Percentiles rank a stretch among this genome's conserved stretches.
These are phyloP conservation scores for Drosophila chauvacae DNA, from an alignment of 1,140 invertebrate genomes.

Conservation along the genomic window DNA sequence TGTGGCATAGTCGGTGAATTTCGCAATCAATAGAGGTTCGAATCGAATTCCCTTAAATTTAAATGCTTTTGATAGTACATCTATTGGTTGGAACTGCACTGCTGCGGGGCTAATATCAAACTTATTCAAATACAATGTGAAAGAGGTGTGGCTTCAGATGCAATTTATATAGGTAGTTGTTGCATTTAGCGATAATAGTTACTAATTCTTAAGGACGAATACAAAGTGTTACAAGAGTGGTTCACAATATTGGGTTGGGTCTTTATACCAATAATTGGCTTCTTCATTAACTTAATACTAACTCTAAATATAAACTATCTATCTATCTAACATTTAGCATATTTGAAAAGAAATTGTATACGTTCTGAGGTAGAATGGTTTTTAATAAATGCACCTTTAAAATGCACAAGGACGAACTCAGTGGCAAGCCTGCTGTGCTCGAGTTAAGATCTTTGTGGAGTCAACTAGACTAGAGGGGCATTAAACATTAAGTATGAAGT, in stretches of 20 bases:
- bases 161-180: neutral
- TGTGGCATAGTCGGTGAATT: neutral
- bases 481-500: neutral
- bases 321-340: neutral
- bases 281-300: neutral
- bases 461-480: neutral
- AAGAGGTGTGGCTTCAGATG: neutral
- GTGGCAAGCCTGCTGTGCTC: neutral
- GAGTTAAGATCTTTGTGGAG: neutral
- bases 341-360: neutral
- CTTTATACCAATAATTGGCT: neutral
- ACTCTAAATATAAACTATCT: neutral
- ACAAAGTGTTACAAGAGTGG: neutral
- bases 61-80: neutral
- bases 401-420: neutral
- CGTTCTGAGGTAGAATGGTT: neutral
- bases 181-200: neutral
- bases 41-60: neutral
- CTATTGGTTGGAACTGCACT: neutral
- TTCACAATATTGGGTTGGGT: neutral
- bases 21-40: neutral
- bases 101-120: neutral
- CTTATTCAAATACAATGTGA: slow-evolving; percentile 6
- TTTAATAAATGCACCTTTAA: neutral
- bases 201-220: neutral